Base-by-base conservation (phyloP, 2,888 invertebrate genomes). In the Corbicula japonica region DNA sequence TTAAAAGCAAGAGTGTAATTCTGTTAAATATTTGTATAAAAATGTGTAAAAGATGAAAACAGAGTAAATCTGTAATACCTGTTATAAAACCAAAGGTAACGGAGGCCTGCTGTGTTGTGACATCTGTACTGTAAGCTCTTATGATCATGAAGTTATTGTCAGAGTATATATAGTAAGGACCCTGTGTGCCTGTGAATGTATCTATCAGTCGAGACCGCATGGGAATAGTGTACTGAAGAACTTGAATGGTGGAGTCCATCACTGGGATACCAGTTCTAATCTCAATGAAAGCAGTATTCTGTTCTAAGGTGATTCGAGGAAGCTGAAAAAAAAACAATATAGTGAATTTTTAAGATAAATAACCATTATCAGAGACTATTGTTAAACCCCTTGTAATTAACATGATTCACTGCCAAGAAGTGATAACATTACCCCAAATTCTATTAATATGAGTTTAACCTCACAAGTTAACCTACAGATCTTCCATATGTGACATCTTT, bases 221-320 rank as follows among this genome's bases (percentile, higher is more conserved):
- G n/a, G n/a, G n/a, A n/a, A n/a, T n/a, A n/a, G n/a, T n/a, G n/a
- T n/a, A n/a, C n/a, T n/a, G n/a, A n/a, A n/a, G n/a, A n/a, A n/a
- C n/a, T n/a, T n/a, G n/a, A n/a, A n/a, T n/a, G n/a, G n/a, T n/a
- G 6, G 18, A 41, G 23, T 50, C 34, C 10, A 60, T 21, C 8
- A 26, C 44, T 32, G 68, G 68, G 4, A 46, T 48, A 23, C 74
- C 66, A 44, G 38, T 74, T 52, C 30, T 41, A 30, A 74, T 28
- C 1, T 61, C 61, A 23, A 66, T 12, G 52, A 21, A 74, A 2
- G 35, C 60, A 21, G 34, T 23, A 52, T 68, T 61, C 30, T 23
- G 8, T 23, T 66, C 60, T 12, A 74, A 18, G 18, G 23, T 52
- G n/a, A 68, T 38, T n/a, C 23, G n/a, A 1, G 66, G 66, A 26